Conservation (phyloP, 2,797 vertebrate species). For the Bradypus variegatus region DNA sequence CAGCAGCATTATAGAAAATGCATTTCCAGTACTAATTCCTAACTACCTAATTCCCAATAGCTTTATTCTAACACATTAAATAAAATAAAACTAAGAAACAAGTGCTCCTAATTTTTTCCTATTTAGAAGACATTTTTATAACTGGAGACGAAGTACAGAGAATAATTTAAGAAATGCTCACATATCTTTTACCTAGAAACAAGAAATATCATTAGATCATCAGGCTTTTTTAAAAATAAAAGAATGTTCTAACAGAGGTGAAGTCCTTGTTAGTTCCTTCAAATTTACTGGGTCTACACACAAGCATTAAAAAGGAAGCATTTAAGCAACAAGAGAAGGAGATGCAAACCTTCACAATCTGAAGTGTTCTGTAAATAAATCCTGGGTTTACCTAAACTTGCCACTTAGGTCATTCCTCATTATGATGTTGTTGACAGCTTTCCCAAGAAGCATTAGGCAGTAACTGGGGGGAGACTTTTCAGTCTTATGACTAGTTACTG, state of each 20-base stretch:
- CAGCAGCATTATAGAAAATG: neutral
- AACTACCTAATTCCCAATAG: no score
- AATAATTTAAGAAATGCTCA: neutral
- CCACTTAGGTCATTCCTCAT: neutral
- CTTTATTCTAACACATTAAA: neutral
- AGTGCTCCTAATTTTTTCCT: neutral
- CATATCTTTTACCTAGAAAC: neutral
- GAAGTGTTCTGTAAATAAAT: neutral
- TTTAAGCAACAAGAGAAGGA: no score
- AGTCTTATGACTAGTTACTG: neutral
- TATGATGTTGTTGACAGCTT: neutral
- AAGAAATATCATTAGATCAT: neutral
- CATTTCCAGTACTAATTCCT: neutral
- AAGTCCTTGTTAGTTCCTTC: neutral
- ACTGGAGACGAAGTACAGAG: neutral
- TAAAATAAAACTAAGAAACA: neutral
- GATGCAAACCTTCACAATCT: neutral
- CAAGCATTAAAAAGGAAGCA: neutral
- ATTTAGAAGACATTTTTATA: neutral
- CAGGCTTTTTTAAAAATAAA: neutral
- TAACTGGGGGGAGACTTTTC: neutral
- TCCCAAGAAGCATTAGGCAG: neutral
- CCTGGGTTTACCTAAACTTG: neutral
- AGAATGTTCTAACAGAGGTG: neutral
- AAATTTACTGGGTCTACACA: neutral